Base-by-base conservation (phyloP, 2,888 invertebrate genomes). In the Phaedon cochleariae region DNA sequence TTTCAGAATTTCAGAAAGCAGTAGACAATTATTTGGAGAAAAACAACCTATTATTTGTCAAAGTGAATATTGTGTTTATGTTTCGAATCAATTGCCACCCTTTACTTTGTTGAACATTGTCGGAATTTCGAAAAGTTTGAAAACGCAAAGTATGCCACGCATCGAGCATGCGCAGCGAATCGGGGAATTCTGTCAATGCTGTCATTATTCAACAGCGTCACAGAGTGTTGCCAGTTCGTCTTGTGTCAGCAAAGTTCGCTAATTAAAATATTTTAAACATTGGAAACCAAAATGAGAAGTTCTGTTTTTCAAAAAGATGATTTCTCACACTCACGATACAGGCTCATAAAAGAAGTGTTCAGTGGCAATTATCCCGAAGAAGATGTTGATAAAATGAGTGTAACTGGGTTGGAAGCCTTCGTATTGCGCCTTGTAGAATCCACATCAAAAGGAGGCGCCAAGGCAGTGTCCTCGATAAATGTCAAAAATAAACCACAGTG, bases 381-480 rank as follows among this genome's bases (percentile, higher is more conserved):
- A 15, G 31, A 26, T 53, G 52, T 65, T 15, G 53, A 31, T 5
- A 65, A 41, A 58, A 61, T 65, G 65, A 61, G 31, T 22, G 22
- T 52, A 3, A 7, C 3, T 31, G 9, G 17, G 3, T 53, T 67
- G 21, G 63, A 64, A 60, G 51, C 54, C 12, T 64, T 67, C 15
- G 63, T 60, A 37, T 31, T 64, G 17, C 63, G 60, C 51, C 63
- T 67, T 22, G 26, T 65, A 1, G 34, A 60, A n/a, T 61, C 46
- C 22, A 61, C 65, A 58, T 61, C 65, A 57, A 37, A 21, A 22
- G 21, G 45, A 26, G 37, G 65, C 61, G 65, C 61, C 31, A 65
- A 65, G 58, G 52, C 51, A 21, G 49, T 51, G 53, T 31, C 64
- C 3, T 46, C 57, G 58, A 46, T 52, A 31, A 18, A 18, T 58